These are phyloP conservation scores for Tenrec ecaudatus DNA, from an alignment of 2,113 vertebrate species.

Conservation along the genomic window DNA sequence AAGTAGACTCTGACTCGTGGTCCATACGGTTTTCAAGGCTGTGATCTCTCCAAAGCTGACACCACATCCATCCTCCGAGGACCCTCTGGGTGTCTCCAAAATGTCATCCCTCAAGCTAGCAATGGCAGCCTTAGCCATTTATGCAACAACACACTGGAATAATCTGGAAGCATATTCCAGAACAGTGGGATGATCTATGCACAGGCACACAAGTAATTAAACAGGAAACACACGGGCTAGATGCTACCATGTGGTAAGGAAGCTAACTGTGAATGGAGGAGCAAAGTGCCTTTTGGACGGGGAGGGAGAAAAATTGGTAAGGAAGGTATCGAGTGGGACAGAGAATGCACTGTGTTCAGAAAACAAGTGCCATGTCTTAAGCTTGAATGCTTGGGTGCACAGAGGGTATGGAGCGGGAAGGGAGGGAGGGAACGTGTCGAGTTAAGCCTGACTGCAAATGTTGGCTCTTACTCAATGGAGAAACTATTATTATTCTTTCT, in stretches of 20 bases:
- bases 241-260: background rate
- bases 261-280: background rate
- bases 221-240: background rate
- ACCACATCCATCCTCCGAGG: background rate
- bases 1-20: too few species aligned
- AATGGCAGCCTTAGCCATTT: background rate
- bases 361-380: background rate
- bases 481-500: background rate
- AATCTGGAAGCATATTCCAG: background rate
- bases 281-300: background rate
- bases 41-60: background rate
- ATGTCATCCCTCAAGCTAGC: background rate
- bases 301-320: background rate
- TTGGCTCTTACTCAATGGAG: background rate
- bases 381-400: background rate
- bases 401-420: background rate
- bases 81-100: background rate
- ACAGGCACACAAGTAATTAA: background rate
- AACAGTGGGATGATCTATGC: background rate
- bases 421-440: background rate
- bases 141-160: background rate
- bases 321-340: background rate
- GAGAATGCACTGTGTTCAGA: background rate
- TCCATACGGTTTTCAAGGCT: background rate
- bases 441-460: background rate